Base-by-base conservation (phyloP, 2,888 invertebrate genomes). In the Tetragonula carbonaria region DNA sequence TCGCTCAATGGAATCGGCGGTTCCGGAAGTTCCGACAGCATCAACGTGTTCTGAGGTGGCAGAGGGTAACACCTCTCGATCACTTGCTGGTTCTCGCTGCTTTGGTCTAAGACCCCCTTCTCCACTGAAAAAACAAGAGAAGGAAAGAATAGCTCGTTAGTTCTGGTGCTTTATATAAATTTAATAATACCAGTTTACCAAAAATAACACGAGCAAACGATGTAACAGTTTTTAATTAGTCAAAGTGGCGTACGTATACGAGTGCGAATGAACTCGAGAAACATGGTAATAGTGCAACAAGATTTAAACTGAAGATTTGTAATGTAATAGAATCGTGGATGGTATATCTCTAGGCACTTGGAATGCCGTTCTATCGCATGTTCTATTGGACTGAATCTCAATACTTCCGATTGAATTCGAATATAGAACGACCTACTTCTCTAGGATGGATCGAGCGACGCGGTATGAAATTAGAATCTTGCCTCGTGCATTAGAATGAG, bases 1-100 rank as follows among this genome's bases (percentile, higher is more conserved):
- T 98, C 98, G 88, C 98, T 98, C 88, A 98, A 95, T 78, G 98
- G 98, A 93, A 98, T 98, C 90, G 98, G 98, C 90, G 98, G 98
- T 95, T 98, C 98, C 90, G 98, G 98, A 94, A 98, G 96, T 94
- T 98, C 98, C 91, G 97, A 97, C 92, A 98, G 96, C 96, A 97
- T 96, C 93, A 98, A 96, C 67, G 93, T 92, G 71, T 94, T 94
- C 82, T 93, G 94, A 82, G 93, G 92, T 72, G 93, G 91, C 77
- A 93, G 86, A 23, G 93, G 92, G 85, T 93, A 93, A 87, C 94
- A 94, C 90, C 93, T 92, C 80, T 94, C 94, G 84, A 94, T 93
- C 33, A 92, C 91, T 77, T 93, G 93, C 86, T 94, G 93, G 72
- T 92, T 92, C 75, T 94, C 93, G 66, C 87, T 84, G 73, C 91